phyloP scores from a whole-genome alignment of 2,797 vertebrate genomes.

The Lepus oiostolus region DNA sequence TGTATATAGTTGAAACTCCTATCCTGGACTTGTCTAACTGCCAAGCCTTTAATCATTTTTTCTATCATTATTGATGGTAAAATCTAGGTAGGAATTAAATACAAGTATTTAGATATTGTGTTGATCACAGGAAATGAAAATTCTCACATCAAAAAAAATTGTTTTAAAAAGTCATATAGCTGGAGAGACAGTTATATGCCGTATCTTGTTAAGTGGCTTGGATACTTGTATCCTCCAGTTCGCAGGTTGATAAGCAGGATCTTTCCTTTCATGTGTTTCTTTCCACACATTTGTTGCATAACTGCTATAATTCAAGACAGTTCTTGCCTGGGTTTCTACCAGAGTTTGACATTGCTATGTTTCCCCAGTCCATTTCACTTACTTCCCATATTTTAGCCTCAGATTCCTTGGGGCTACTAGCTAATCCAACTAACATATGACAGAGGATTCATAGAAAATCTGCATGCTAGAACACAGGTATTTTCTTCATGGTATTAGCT shows the following conservation, averaged over 20 bases:
- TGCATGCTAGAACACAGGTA: background rate
- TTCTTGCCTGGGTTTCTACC: slow-evolving; percentile 26
- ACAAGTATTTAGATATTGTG: background rate
- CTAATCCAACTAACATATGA: background rate
- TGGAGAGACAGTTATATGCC: background rate
- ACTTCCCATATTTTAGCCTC: slow-evolving; percentile 30
- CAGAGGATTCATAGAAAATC: slow-evolving; percentile 13
- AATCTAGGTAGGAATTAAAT: slow-evolving; percentile 50
- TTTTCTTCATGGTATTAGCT: slow-evolving; percentile 20
- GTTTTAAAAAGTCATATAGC: background rate
- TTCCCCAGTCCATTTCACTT: background rate
- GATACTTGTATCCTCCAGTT: slow-evolving; percentile 2
- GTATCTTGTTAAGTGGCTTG: slow-evolving; percentile 29
- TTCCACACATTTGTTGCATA: slow-evolving; percentile 7
- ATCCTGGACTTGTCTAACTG: background rate
- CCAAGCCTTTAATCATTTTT: slow-evolving; percentile 24
- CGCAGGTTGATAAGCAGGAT: background rate
- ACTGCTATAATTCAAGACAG: background rate
- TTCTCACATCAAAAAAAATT: background rate
- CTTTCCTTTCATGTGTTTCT: background rate
- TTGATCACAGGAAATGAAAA: slow-evolving; percentile 12
- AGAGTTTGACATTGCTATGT: background rate
- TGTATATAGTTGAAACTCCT: background rate
- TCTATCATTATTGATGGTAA: slow-evolving; percentile 51
- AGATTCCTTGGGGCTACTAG: background rate